Evolutionary conservation across 2,888 invertebrate genomes (phyloP), one percentile per base, ranked within the genome.

Genomic region (Abrostola tripartita): DNA sequence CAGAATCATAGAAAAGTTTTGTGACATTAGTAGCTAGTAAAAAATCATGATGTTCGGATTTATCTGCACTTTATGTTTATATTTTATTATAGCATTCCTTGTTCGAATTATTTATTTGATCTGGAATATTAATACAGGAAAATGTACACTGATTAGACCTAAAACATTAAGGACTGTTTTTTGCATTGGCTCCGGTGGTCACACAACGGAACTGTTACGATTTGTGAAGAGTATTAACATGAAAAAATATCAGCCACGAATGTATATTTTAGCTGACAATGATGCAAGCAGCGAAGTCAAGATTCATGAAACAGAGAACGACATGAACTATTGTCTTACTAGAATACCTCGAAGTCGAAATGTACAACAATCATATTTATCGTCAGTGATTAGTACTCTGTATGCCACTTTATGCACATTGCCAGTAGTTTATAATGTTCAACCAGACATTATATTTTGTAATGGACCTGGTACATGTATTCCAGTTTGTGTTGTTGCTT

Each of bases 381-480:
- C 97, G 42, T 97, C 98, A 12, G 84, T 98, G 49, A 95, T 96
- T 74, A 97, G 97, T 53, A 99, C 99, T 4, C 36, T 98, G 0
- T 92, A 95, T 87, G 96, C 99, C 0, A 94, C 96, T n/a, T 67
- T 97, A 0, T 94, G 95, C 78, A 96, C 97, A 58, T 87, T 98
- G 81, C 97, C 97, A 63, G 78, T 98, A 12, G 90, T 98, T 40
- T 95, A 96, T 78, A 95, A 91, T 54, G 95, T 96, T 79, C 95
- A 95, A 72, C 99, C 99, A 0, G 96, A 98, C 88, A 87, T 99
- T 78, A 95, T 98, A 79, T 92, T 98, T 53, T 98, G 98, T 90
- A 99, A 99, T 94, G 99, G 99, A 0, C 99, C 99, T 50, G 99
- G 99, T 7, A 99, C 99, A 6, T 99, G 99, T 90, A 95, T 99